Percentiles rank a stretch among this genome's conserved stretches.
phyloP scores from a whole-genome alignment of 2,797 vertebrate species.

The Falco berigora region DNA sequence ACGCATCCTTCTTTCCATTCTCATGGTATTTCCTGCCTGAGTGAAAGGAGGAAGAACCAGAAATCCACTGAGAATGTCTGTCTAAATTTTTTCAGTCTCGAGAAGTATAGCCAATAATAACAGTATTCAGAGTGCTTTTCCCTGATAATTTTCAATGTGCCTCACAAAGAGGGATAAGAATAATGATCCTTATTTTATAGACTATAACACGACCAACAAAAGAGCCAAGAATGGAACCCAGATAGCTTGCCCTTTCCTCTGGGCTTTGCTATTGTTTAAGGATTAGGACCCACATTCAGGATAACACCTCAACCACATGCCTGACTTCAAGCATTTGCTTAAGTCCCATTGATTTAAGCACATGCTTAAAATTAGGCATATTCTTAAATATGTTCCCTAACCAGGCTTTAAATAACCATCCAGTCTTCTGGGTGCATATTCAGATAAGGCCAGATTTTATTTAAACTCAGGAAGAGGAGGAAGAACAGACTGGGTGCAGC shows the following conservation, averaged over 20 bases:
- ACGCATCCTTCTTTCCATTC: conserved; percentile 43
- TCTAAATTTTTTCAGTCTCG: background rate
- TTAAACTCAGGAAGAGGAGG: background rate
- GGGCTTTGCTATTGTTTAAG: conserved; percentile 46
- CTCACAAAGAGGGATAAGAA: conserved; percentile 48
- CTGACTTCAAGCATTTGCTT: conserved; percentile 64
- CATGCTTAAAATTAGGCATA: conserved; percentile 48
- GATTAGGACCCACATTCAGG: conserved; percentile 59
- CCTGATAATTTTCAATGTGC: conserved; percentile 54
- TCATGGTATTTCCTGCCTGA: conserved; percentile 58
- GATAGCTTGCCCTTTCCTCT: conserved; percentile 47
- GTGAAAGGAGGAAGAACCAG: conserved; percentile 60
- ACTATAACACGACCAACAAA: conserved; percentile 37
- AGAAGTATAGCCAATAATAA: conserved; percentile 60
- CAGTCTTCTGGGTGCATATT: conserved; percentile 10
- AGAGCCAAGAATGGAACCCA: conserved; percentile 38
- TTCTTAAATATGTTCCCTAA: conserved; percentile 49
- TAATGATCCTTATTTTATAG: conserved; percentile 56
- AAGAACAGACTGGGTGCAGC: conserved; percentile 8
- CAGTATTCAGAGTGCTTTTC: conserved; percentile 46
- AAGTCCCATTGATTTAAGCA: conserved; percentile 51
- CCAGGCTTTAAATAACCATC: background rate
- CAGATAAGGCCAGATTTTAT: conserved; percentile 15
- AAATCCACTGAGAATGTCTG: conserved; percentile 61
- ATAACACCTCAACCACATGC: conserved; percentile 53